Percentiles rank a stretch among this genome's conserved stretches.
Conservation (phyloP, 2,888 invertebrate species). For the Polydesmus complanatus region DNA sequence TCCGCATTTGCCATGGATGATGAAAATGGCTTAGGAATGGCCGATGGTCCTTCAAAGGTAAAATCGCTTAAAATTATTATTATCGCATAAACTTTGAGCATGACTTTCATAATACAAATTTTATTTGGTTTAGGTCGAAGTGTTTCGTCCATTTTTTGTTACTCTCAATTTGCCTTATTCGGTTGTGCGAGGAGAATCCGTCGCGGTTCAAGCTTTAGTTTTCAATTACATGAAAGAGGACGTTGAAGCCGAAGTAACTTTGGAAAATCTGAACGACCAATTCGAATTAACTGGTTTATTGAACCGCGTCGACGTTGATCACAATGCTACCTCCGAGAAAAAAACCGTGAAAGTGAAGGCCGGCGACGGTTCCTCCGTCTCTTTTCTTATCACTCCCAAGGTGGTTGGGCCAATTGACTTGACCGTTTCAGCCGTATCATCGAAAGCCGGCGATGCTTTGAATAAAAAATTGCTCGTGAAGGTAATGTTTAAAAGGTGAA, state of each 20-base stretch:
- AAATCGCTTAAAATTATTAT: not conserved
- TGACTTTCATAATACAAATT: slow-evolving; percentile 1
- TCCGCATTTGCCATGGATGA: slow-evolving; percentile 38
- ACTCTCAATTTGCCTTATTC: slow-evolving; percentile 38
- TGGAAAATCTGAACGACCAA: slow-evolving; percentile 21
- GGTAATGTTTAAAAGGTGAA: slow-evolving; percentile 18
- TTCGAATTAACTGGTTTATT: slow-evolving; percentile 18
- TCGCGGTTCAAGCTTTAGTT: slow-evolving; percentile 34
- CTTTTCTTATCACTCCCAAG: slow-evolving; percentile 36
- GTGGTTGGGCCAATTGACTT: slow-evolving; percentile 34
- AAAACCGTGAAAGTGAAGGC: slow-evolving; percentile 18
- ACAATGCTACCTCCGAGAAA: slow-evolving; percentile 5
- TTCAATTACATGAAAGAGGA: slow-evolving; percentile 34
- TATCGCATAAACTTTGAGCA: not conserved
- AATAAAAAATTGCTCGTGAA: slow-evolving; percentile 33
- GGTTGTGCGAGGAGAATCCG: slow-evolving; percentile 36
- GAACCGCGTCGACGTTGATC: slow-evolving; percentile 12
- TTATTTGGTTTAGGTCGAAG: slow-evolving; percentile 29
- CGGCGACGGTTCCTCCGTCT: slow-evolving; percentile 26
- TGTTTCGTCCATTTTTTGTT: slow-evolving; percentile 40
- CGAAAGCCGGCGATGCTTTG: slow-evolving; percentile 36
- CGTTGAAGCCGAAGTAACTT: slow-evolving; percentile 21
- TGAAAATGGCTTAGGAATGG: slow-evolving; percentile 35
- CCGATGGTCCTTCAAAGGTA: slow-evolving; percentile 30
- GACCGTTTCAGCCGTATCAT: slow-evolving; percentile 30